phyloP scores from a whole-genome alignment of 2,797 vertebrate species.

The Rhinogobio ventralis region DNA sequence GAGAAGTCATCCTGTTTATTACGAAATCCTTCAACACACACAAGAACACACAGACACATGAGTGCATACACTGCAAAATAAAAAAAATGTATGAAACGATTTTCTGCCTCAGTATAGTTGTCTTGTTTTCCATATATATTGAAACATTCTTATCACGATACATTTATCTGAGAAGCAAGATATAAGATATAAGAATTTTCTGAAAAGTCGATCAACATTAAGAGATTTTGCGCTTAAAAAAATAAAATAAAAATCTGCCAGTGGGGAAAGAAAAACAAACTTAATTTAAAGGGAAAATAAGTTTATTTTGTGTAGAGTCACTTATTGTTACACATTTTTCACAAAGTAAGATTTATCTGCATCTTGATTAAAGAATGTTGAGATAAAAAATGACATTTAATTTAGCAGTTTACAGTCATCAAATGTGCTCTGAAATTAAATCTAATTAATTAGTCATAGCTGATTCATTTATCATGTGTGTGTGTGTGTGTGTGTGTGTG shows the following conservation, averaged over 20 bases:
- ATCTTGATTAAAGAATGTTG: not conserved
- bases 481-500: no score
- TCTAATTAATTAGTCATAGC: no score
- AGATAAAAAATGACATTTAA: no score
- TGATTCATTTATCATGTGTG: not conserved
- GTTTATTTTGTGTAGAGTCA: not conserved
- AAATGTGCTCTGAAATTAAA: not conserved
- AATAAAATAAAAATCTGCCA: not conserved
- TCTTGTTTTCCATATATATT: not conserved
- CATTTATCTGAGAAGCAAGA: no score
- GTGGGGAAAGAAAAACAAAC: no score
- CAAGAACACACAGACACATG: not conserved
- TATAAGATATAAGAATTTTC: not conserved
- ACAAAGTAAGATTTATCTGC: not conserved
- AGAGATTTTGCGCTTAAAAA: not conserved
- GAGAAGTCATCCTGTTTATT: constrained; percentile 36
- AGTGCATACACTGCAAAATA: not conserved
- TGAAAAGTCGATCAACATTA: not conserved
- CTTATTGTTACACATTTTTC: not conserved
- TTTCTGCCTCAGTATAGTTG: not conserved
- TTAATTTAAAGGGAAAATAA: no score
- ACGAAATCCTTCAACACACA: constrained; percentile 10
- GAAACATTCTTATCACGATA: not conserved
- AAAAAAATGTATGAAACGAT: no score
- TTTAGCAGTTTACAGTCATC: no score